Percentiles rank a stretch among this genome's conserved stretches.
Evolutionary conservation across 2,113 vertebrate species (phyloP).

Genomic region (Ginglymostoma cirratum): DNA sequence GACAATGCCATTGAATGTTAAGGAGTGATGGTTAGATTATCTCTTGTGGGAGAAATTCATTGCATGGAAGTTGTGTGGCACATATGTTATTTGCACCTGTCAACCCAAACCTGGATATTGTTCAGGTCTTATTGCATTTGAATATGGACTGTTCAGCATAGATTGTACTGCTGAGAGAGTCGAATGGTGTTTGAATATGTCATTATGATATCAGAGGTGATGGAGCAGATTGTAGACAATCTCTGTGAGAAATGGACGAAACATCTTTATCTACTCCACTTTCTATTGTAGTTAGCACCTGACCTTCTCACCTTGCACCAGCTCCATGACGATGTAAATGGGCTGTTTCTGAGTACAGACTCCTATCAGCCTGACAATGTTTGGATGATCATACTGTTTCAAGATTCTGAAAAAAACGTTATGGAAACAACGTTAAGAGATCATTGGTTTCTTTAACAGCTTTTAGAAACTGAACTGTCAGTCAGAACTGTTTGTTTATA

Average conservation of each 20-base stretch:
- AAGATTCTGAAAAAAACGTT: slow-evolving; percentile 70
- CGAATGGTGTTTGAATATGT: neutral
- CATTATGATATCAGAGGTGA: neutral
- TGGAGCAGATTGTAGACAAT: neutral
- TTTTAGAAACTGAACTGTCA: neutral
- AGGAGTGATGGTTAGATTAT: too few species aligned
- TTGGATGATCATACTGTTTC: slow-evolving; percentile 89
- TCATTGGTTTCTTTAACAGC: neutral
- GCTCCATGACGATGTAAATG: slow-evolving; percentile 95
- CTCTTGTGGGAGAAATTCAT: too few species aligned
- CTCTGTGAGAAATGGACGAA: neutral
- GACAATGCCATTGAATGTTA: too few species aligned
- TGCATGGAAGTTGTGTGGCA: too few species aligned
- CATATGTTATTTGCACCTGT: too few species aligned
- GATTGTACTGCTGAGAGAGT: too few species aligned
- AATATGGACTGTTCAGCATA: too few species aligned
- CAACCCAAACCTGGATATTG: too few species aligned
- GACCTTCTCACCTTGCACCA: slow-evolving; percentile 71
- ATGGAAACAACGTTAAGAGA: neutral
- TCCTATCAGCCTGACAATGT: slow-evolving; percentile 87
- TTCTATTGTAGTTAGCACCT: neutral
- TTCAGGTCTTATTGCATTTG: too few species aligned
- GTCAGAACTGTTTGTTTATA: neutral
- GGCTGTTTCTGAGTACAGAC: slow-evolving; percentile 95
- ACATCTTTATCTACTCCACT: neutral